Evolutionary conservation across 2,113 vertebrate species (phyloP).

Genomic region (Petrocephalus zakoni): DNA sequence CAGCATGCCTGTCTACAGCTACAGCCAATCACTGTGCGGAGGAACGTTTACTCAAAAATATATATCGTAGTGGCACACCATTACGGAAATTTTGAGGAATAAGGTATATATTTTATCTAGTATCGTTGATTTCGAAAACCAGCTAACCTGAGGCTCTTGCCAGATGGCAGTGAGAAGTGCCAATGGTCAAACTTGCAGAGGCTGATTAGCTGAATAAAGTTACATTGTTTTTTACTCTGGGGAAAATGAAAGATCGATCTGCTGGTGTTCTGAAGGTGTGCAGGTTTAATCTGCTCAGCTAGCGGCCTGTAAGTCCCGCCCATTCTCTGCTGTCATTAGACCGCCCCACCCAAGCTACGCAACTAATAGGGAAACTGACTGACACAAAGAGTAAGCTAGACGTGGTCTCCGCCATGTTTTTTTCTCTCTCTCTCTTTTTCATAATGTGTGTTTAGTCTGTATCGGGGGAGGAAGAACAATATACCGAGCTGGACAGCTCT

Average conservation of each 20-base stretch:
- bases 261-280: too few relatives aligned
- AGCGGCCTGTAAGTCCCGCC: background rate
- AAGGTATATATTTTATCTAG: background rate
- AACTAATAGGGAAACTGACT: background rate
- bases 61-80: background rate
- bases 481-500: too few relatives aligned
- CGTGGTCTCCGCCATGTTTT: too few relatives aligned
- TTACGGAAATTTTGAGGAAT: background rate
- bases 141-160: background rate
- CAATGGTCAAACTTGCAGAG: too few relatives aligned
- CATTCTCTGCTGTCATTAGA: background rate
- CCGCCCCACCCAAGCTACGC: background rate
- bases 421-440: too few relatives aligned
- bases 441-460: too few relatives aligned
- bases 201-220: background rate
- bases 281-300: too few relatives aligned
- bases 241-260: background rate
- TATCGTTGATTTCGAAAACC: background rate
- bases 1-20: background rate
- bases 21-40: background rate
- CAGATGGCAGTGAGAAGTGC: too few relatives aligned
- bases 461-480: too few relatives aligned
- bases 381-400: background rate
- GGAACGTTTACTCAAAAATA: background rate
- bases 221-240: background rate